Base-by-base conservation (phyloP, 2,888 invertebrate species). In the Nomada fabriciana region DNA sequence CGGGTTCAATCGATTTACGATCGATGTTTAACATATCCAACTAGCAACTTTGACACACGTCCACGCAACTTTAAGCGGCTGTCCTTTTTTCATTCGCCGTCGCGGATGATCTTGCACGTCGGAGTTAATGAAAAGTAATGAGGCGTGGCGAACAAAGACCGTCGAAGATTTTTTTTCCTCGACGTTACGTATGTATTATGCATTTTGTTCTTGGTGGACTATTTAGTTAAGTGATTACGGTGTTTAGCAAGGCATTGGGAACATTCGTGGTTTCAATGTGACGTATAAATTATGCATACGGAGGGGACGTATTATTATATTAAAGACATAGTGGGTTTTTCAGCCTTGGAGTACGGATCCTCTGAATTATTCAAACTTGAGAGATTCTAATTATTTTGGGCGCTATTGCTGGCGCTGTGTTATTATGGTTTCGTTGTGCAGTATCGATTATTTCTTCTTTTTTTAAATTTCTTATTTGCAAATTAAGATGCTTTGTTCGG, bases 1-100 rank as follows among this genome's bases (percentile, higher is more conserved):
- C 69, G 64, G 43, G 52, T 61, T 55, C 70, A 60, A 81, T 79
- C 73, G 78, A 78, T 70, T 73, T 69, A 63, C 69, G 23, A 53
- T 10, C 64, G 23, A 64, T 55, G 67, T 63, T 36, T 63, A 68
- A 53, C 59, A 50, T 43, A 23, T 25, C 25, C 23, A 59, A 29
- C 50, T 5, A 29, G 13, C 53, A 2, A 20, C 23, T 5, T 5
- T n/a, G 9, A 43, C 43, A n/a, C 57, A 25, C 57, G 43, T 23
- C 55, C 15, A 55, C 55, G 53, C 18, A 20, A 7, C 10, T n/a
- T 15, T 4, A 50, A 55, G 0, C n/a, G 18, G 7, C 18, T 52
- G 1, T 10, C 9, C 18, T 23, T 23, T 1, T 42, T 36, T 47
- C 11, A 23, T 23, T 18, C 1, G 43, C 25, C 5, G 9, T 15